Percentiles rank a stretch among this genome's conserved stretches.
These are phyloP conservation scores for Bradypodion ventrale DNA, from an alignment of 2,797 vertebrate species.

Conservation along the genomic window DNA sequence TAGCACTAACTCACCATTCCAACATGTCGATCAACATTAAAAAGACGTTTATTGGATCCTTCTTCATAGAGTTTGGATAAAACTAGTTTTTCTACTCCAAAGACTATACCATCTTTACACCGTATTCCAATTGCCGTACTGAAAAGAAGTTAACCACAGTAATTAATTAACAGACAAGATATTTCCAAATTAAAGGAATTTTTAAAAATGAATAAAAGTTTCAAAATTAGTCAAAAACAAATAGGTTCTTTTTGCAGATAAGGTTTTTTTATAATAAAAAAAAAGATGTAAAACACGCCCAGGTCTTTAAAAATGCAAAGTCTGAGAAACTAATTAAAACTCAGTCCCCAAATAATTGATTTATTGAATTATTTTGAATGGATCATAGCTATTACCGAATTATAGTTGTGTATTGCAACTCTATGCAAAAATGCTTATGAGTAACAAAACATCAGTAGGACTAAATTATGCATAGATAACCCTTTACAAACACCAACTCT, in stretches of 20 bases:
- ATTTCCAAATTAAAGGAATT: neutral
- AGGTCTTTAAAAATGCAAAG: neutral
- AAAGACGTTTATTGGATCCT: slow-evolving; percentile 97
- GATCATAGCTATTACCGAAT: too few species aligned
- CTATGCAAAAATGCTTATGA: too few species aligned
- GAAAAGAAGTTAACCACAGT: slow-evolving; percentile 51
- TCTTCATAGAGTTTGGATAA: slow-evolving; percentile 98
- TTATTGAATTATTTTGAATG: too few species aligned
- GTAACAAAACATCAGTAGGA: too few species aligned
- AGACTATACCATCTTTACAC: slow-evolving; percentile 96
- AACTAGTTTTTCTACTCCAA: slow-evolving; percentile 96
- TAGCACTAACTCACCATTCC: slow-evolving; percentile 87
- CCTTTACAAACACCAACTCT: neutral
- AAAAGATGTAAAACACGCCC: neutral
- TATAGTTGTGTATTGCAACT: too few species aligned
- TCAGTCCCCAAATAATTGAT: neutral
- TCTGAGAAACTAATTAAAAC: neutral
- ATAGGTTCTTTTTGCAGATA: neutral
- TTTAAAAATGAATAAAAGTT: neutral
- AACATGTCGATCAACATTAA: slow-evolving; percentile 95
- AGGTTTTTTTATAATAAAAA: too few species aligned
- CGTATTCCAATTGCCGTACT: slow-evolving; percentile 96
- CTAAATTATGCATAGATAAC: too few species aligned
- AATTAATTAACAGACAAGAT: neutral
- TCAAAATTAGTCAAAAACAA: neutral